Conservation (phyloP, 2,888 invertebrate genomes). For the Elysia crispata region DNA sequence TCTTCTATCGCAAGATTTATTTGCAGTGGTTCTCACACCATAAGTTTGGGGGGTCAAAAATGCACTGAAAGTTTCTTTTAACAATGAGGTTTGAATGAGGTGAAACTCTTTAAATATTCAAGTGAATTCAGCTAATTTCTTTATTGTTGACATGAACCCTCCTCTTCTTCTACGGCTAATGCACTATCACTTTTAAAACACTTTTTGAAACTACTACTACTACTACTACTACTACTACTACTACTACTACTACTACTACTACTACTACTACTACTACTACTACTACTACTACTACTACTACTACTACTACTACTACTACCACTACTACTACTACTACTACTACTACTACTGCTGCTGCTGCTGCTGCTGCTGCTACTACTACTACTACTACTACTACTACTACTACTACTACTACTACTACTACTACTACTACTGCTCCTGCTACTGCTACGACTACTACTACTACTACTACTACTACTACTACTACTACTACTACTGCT, state of each 20-base stretch:
- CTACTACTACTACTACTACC: not conserved
- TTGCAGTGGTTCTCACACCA: too few relatives aligned
- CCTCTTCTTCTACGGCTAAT: not conserved
- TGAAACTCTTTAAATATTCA: too few relatives aligned
- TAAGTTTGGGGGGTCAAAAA: too few relatives aligned
- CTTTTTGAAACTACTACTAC: not conserved
- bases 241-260: not conserved
- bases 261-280: not conserved
- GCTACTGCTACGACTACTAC: too few relatives aligned
- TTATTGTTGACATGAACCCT: not conserved
- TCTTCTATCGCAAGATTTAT: too few relatives aligned
- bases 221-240: not conserved
- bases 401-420: not conserved
- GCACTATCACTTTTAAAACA: not conserved
- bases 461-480: too few relatives aligned
- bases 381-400: slow-evolving; percentile 10
- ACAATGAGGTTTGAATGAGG: too few relatives aligned
- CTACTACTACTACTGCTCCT: not conserved
- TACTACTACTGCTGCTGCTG: not conserved
- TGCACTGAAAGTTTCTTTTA: too few relatives aligned
- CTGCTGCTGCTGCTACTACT: slow-evolving; percentile 15
- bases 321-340: not conserved
- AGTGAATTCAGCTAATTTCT: too few relatives aligned
- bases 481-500: not conserved
- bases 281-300: slow-evolving; percentile 25